Evolutionary conservation across 2,113 vertebrate species (phyloP), one percentile per base, ranked within the genome.

Genomic region (Illadopsis cleaveri): DNA sequence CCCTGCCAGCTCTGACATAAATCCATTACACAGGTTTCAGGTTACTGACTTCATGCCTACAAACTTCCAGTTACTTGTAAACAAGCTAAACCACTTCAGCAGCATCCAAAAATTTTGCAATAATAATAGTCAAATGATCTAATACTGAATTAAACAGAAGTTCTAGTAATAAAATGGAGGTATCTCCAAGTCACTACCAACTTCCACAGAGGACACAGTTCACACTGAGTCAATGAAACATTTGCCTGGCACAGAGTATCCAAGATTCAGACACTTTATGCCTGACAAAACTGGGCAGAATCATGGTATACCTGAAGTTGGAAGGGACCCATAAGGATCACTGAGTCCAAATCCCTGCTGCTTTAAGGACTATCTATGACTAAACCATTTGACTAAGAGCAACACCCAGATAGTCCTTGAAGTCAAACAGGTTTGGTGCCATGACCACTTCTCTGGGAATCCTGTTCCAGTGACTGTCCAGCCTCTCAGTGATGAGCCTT

Each of bases 1-100:
- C 73, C 80, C 73, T 87, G 88, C 47, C 86, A 95, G 89, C 76
- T 90, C 96, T 94, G 97, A 97, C 96, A 97, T 89, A 96, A 97
- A 97, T 97, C 89, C 93, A 94, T 94, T 95, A 86, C 73, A 57
- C 83, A 65, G 91, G 53, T 94, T 96, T 97, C 97, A 95, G 79
- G 81, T 97, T 97, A 97, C 97, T 72, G 69, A 50, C 85, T 90
- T 94, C 90, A 87, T 82, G 91, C 93, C 92, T 92, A 96, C 96
- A 95, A 96, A 96, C 78, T 95, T 96, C 83, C 89, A 94, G 42
- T 82, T 90, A 93, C 91, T 91, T 70, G 88, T 86, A 93, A 96
- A 95, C 78, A 96, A 95, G 82, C 37, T 70, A 71, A 90, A 97
- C 75, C 62, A 93, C 86, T 79, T 93, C 40, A 95, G 37, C 31